Percentiles rank a stretch among this genome's conserved stretches.
Conservation (phyloP, 2,797 vertebrate genomes). For the Botia kubotai region DNA sequence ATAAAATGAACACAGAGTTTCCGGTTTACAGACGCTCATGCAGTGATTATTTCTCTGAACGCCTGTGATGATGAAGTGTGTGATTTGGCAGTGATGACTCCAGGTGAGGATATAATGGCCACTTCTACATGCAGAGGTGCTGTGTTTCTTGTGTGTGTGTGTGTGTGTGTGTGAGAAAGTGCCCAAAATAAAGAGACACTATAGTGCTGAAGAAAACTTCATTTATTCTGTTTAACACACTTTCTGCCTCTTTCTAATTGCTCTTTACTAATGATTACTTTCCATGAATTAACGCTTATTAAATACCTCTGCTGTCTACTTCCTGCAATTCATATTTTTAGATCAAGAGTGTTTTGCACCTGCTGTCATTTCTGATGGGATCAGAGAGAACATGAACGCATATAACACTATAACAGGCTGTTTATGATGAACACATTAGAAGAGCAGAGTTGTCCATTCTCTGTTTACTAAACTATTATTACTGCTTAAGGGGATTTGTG, state of each 20-base stretch:
- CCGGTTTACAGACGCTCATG: too few relatives aligned
- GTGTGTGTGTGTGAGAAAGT: too few relatives aligned
- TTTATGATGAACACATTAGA: too few relatives aligned
- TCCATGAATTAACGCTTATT: neutral
- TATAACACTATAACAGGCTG: too few relatives aligned
- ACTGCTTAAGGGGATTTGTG: too few relatives aligned
- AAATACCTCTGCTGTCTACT: neutral
- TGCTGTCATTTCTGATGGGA: too few relatives aligned
- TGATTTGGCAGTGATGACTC: neutral
- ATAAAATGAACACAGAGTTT: neutral
- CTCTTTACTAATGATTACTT: neutral
- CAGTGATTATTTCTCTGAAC: slow-evolving; percentile 19
- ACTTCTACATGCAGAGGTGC: neutral
- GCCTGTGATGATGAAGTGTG: neutral
- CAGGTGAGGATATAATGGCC: neutral
- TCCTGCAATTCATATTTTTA: too few relatives aligned
- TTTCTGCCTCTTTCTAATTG: neutral
- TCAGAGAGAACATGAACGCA: too few relatives aligned
- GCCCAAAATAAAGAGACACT: neutral
- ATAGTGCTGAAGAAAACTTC: neutral
- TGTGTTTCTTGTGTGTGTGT: too few relatives aligned
- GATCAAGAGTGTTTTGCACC: too few relatives aligned
- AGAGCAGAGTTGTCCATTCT: too few relatives aligned
- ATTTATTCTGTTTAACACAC: neutral
- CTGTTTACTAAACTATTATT: too few relatives aligned